Conservation (phyloP, 2,797 vertebrate species). For the Acanthurus lineatus region DNA sequence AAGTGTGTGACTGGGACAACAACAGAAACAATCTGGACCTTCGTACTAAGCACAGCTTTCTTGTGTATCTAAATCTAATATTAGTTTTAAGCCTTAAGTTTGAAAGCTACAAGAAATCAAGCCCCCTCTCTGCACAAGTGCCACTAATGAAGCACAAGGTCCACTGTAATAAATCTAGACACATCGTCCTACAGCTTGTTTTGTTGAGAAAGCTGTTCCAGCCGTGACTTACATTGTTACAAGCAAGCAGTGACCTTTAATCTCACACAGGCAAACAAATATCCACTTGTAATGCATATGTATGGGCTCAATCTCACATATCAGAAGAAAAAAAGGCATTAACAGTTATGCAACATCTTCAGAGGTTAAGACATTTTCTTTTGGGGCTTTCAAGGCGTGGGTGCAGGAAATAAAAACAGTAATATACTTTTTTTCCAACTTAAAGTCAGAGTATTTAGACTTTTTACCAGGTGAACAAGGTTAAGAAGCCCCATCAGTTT, state of each 20-base stretch:
- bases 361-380: neutral
- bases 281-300: neutral
- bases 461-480: too few relatives aligned
- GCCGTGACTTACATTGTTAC: conserved; percentile 17
- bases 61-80: conserved; percentile 28
- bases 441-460: neutral
- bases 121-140: conserved; percentile 40
- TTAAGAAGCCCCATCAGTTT: too few relatives aligned
- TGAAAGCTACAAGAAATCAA: conserved; percentile 41
- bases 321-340: neutral
- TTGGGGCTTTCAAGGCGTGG: neutral
- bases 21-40: conserved; percentile 19
- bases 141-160: conserved; percentile 56
- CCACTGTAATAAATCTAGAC: conserved; percentile 65
- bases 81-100: conserved; percentile 31
- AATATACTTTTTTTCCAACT: neutral
- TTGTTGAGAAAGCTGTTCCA: conserved; percentile 39
- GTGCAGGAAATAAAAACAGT: neutral
- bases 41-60: conserved; percentile 18
- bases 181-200: conserved; percentile 50
- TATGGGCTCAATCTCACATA: neutral
- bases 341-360: neutral
- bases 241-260: conserved; percentile 32
- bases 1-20: conserved; percentile 29
- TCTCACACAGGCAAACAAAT: neutral